phyloP scores from a whole-genome alignment of 1,140 invertebrate genomes.

The Hylyphantes graminicola region DNA sequence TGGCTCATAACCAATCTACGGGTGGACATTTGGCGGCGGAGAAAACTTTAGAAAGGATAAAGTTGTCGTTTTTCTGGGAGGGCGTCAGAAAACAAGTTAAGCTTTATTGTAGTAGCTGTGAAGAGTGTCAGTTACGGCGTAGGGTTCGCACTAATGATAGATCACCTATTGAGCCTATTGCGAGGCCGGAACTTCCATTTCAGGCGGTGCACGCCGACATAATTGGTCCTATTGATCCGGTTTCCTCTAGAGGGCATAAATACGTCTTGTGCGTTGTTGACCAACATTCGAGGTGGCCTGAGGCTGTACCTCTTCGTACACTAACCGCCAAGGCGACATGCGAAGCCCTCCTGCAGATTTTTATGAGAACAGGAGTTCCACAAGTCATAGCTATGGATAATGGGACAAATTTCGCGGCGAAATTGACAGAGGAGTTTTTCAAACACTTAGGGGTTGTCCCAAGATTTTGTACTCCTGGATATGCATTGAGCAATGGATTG shows the following conservation, averaged over 20 bases:
- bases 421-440: background rate
- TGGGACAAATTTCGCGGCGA: background rate
- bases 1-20: background rate
- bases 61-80: conserved; percentile 1
- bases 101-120: background rate
- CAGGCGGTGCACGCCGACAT: conserved; percentile 10
- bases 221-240: background rate
- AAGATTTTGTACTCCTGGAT: conserved; percentile 2
- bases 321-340: conserved; percentile 25
- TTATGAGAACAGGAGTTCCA: conserved; percentile 8
- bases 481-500: background rate
- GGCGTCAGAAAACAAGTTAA: conserved; percentile 7
- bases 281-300: background rate
- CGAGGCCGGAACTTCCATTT: conserved; percentile 10
- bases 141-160: background rate
- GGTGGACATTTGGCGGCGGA: conserved; percentile 3
- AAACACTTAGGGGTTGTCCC: background rate
- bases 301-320: background rate
- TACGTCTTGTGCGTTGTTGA: conserved; percentile 19
- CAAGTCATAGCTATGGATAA: conserved; percentile 29
- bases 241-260: background rate
- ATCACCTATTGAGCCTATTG: background rate
- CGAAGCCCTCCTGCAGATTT: background rate
- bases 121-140: conserved; percentile 9
- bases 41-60: background rate